Percentiles rank a stretch among this genome's conserved stretches.
Evolutionary conservation across 2,888 invertebrate species (phyloP).

Genomic region (Eudemis profundana): DNA sequence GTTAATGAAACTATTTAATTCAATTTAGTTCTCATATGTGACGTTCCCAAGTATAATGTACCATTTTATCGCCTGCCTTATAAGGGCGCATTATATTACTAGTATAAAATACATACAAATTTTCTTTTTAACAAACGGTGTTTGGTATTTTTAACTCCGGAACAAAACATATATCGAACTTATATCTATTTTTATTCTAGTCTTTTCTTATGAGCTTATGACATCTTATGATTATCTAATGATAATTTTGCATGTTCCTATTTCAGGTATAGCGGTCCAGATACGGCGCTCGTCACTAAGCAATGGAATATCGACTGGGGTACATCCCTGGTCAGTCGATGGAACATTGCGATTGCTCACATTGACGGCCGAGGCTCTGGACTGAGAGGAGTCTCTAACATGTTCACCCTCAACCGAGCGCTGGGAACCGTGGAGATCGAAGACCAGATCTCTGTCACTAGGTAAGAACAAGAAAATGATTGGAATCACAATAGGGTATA

Average conservation of each 20-base stretch:
- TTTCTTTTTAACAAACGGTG: too few species aligned
- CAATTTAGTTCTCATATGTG: too few species aligned
- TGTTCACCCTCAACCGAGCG: slow-evolving; percentile 92
- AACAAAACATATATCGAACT: not conserved
- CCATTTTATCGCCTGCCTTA: too few species aligned
- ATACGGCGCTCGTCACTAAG: slow-evolving; percentile 93
- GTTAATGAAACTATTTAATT: too few species aligned
- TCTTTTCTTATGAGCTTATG: too few species aligned
- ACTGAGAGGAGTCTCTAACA: slow-evolving; percentile 91
- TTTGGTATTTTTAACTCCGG: too few species aligned
- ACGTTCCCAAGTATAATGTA: too few species aligned
- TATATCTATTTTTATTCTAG: too few species aligned
- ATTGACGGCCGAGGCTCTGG: slow-evolving; percentile 97
- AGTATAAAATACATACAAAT: too few species aligned
- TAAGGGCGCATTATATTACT: too few species aligned
- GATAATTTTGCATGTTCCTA: not conserved
- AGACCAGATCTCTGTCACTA: slow-evolving; percentile 95
- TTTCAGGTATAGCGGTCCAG: slow-evolving; percentile 95
- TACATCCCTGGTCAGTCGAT: slow-evolving; percentile 92
- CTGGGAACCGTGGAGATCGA: slow-evolving; percentile 96
- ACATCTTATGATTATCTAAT: too few species aligned
- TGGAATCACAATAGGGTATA: not conserved
- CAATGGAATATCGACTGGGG: slow-evolving; percentile 95
- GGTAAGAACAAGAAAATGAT: slow-evolving; percentile 68
- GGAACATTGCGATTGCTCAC: slow-evolving; percentile 93